These are phyloP conservation scores for Leptoclinus maculatus DNA, from an alignment of 2,797 vertebrate genomes.

Conservation along the genomic window DNA sequence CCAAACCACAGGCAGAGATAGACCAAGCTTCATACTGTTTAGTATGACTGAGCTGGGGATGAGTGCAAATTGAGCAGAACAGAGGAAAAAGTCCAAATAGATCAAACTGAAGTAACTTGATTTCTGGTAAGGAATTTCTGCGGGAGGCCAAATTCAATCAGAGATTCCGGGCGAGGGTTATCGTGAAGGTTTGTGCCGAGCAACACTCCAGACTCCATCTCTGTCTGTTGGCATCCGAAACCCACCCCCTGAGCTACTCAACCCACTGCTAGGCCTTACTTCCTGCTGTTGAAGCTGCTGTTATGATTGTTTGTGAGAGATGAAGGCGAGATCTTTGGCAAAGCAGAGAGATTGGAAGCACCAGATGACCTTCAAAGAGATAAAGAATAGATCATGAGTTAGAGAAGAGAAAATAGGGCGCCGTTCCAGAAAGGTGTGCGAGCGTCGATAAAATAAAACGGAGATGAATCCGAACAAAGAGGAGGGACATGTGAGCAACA, in stretches of 20 bases:
- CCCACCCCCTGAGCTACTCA: slow-evolving; percentile 52
- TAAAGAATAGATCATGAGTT: slow-evolving; percentile 93
- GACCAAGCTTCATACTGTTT: slow-evolving; percentile 10
- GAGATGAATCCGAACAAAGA: slow-evolving; percentile 65
- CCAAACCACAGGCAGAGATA: slow-evolving; percentile 68
- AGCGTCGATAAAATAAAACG: slow-evolving; percentile 63
- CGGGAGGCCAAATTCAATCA: not conserved
- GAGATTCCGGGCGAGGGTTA: not conserved
- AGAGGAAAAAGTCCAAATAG: not conserved
- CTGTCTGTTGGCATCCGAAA: slow-evolving; percentile 61
- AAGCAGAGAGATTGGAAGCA: slow-evolving; percentile 99
- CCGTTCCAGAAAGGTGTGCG: slow-evolving; percentile 45
- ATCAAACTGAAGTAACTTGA: not conserved
- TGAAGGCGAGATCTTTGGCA: slow-evolving; percentile 99
- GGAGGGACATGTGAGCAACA: slow-evolving; percentile 69
- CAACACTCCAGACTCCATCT: slow-evolving; percentile 41
- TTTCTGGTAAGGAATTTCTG: not conserved
- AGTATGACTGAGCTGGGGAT: not conserved
- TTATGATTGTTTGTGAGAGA: slow-evolving; percentile 99
- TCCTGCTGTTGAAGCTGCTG: slow-evolving; percentile 99
- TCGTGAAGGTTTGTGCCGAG: not conserved
- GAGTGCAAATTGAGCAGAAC: not conserved
- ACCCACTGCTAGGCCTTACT: slow-evolving; percentile 90
- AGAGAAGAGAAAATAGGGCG: slow-evolving; percentile 73
- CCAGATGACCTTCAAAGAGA: slow-evolving; percentile 98